Evolutionary conservation across 2,113 vertebrate species (phyloP), one percentile per base, ranked within the genome.

Genomic region (Sinocyclocheilus grahami): DNA sequence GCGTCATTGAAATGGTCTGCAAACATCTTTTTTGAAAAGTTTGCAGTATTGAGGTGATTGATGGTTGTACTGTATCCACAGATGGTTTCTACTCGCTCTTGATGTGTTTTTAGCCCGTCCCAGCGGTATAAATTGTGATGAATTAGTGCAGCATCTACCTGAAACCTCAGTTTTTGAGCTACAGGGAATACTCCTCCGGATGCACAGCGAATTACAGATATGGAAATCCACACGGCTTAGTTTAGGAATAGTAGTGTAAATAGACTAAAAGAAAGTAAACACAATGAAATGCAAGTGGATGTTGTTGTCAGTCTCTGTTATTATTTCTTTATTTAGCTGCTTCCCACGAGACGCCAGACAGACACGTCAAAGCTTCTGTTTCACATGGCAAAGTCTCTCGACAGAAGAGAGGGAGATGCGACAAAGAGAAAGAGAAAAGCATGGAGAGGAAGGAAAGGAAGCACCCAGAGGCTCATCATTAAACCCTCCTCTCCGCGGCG

Each of bases 311-410:
- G 58, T 51, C 18, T 76, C 58, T 58, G 84, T 87, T 75, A 86
- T 86, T 85, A 87, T 42, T 48, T 72, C 85, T 88, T 84, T 85
- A 88, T 90, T 87, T 88, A 87, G 85, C 71, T 0, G 63, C 82
- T 60, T 85, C 87, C 83, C 69, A 42, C 30, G 65, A 85, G 87
- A 83, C 24, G 16, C 58, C 86, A 87, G 46, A 74, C 83, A 82
- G 79, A 72, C 63, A 79, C 27, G 67, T 85, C 80, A 85, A 87
- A 90, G 48, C 60, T 24, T 63, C 60, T 74, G 27, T 86, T 78
- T 86, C 82, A 83, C 87, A 82, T 82, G 78, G 67, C 69, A 67
- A 69, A 78, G 67, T 51, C 85, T 71, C 67, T 53, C 16, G 76
- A 76, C 58, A 33, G 62, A 13, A 51, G 80, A 83, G 62, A 58